Evolutionary conservation across 1,140 invertebrate genomes (phyloP), one percentile per base, ranked within the genome.

Genomic region (Hycleus cichorii): DNA sequence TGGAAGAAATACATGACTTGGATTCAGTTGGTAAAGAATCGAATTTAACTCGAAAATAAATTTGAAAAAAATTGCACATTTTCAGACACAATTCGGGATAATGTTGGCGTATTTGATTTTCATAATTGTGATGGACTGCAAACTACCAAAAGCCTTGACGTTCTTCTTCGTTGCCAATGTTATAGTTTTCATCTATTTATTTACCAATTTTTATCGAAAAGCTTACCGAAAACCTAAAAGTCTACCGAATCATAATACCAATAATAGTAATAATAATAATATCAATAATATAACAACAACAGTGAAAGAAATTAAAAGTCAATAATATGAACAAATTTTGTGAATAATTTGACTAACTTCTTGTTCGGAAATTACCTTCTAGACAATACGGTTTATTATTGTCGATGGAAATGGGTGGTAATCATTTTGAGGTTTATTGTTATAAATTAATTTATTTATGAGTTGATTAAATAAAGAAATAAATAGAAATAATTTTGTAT

Each of bases 1-100:
- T 91, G 88, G 86, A 90, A 90, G 67, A 88, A 84, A 67, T 88
- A 91, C 71, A 82, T 90, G 73, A 91, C 88, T 0, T 77, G 77
- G 65, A 78, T 89, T 42, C 88, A 90, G 73, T 72, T 90, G 76
- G 85, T 84, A 75, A 76, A 72, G 70, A 72, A 60, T 25, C 25
- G 10, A n/a, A 46, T 26, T 9, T 11, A 38, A 24, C 45, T 57
- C 18, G 1, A 18, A 18, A 18, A 18, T 18, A 18, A 18, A 18
- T 18, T 18, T 18, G 1, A 1, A 1, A 18, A 18, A 18, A 18
- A 18, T 18, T 18, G 18, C 18, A 1, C 1, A 18, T 18, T 70
- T 75, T 40, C 64, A 81, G 80, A 72, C 81, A 0, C 81, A 82
- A 64, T 82, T 82, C 57, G 71, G 67, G n/a, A 70, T 82, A 9